Percentiles rank a stretch among this genome's conserved stretches.
Evolutionary conservation across 1,140 invertebrate species (phyloP).

Genomic region (Drosophila nigrodunni): DNA sequence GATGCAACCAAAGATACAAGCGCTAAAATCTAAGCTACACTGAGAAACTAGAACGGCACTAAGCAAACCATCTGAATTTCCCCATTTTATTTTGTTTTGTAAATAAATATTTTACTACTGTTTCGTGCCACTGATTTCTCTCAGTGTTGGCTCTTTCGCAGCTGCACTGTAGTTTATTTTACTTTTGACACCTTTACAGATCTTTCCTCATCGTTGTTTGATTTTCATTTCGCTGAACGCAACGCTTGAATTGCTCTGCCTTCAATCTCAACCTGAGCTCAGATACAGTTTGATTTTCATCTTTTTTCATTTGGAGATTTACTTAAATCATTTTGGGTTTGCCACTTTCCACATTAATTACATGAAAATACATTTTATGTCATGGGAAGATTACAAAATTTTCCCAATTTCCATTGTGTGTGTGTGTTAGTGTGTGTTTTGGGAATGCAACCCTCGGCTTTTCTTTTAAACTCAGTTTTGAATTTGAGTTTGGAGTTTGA

Average conservation of each 20-base stretch:
- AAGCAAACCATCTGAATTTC: not conserved
- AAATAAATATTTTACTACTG: not conserved
- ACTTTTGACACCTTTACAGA: constrained; percentile 70
- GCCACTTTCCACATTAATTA: constrained; percentile 68
- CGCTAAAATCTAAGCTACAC: constrained; percentile 35
- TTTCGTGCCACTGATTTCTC: not conserved
- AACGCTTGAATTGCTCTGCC: constrained; percentile 58
- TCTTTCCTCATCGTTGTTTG: constrained; percentile 51
- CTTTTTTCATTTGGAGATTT: constrained; percentile 43
- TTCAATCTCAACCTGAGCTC: not conserved
- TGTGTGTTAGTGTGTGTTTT: constrained; percentile 17
- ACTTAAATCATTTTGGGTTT: constrained; percentile 73
- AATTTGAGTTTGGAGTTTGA: constrained; percentile 27
- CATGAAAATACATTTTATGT: constrained; percentile 78
- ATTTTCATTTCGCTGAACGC: constrained; percentile 61
- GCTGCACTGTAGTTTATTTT: constrained; percentile 63
- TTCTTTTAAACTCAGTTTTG: constrained; percentile 21
- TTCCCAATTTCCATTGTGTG: constrained; percentile 32
- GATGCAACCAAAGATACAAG: constrained; percentile 34
- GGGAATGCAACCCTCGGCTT: constrained; percentile 60
- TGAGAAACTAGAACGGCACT: not conserved
- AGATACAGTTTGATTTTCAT: constrained; percentile 19
- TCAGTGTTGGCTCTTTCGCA: constrained; percentile 6
- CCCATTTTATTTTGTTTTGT: too few relatives aligned
- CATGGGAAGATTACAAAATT: constrained; percentile 59